Base-by-base conservation (phyloP, 2,797 vertebrate genomes). In the Cyclura pinguis region DNA sequence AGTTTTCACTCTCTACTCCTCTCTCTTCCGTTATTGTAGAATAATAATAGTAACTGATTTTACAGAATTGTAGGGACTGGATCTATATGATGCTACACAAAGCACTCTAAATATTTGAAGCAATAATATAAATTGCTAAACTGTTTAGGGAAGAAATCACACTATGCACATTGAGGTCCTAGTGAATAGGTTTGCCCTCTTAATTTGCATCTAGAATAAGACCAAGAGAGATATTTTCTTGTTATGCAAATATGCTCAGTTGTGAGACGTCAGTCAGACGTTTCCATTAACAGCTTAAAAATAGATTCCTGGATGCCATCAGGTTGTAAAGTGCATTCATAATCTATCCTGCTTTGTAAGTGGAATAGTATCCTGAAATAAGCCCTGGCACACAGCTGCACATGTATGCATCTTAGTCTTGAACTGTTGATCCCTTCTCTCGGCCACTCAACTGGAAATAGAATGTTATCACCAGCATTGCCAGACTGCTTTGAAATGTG, bases 181-280 rank as follows among this genome's bases (percentile, higher is more conserved):
- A 13, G 7, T 89, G 55, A 89, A 84, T 89, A 92, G 73, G 14
- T 76, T 85, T 85, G 6, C 89, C 55, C 0, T 55, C 88, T 90
- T 80, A 76, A 84, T 95, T 93, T 93, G 85, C 87, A 42, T 76
- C 22, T 22, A 42, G 42, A 47, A 47, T 27, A 77, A 87, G 84
- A 80, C n/a, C 83, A 42, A 90, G 90, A 93, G 93, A 85, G 32
- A 4, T 80, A 86, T 84, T 87, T 22, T 90, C 50, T 0, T 0
- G 47, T 94, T 94, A 89, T 83, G 24, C 1, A 78, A 1, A 89
- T 92, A 90, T 94, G 38, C 59, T 80, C 91, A 89, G 92, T 81
- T 87, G 42, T 38, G 92, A 80, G 6, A 85, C 90, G 64, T 91
- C 87, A 64, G 69, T 80, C 85, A 92, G 90, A 55, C 90, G 91